Percentiles rank a stretch among this genome's conserved stretches.
These are phyloP conservation scores for Catagonus wagneri DNA, from an alignment of 2,113 vertebrate species.

Conservation along the genomic window DNA sequence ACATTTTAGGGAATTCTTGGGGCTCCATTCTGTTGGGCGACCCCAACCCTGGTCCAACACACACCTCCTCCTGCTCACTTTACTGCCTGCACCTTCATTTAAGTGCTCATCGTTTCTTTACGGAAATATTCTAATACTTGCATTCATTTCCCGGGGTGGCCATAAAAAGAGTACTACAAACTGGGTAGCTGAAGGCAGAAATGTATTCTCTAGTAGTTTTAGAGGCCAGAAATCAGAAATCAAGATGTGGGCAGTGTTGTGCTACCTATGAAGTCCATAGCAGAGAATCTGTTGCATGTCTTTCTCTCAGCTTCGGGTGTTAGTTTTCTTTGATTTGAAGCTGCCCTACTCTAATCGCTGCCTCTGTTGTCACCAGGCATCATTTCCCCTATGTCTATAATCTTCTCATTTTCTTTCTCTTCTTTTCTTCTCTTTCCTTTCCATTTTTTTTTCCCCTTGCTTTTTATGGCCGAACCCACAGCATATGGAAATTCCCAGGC, in stretches of 20 bases:
- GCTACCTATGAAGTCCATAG: neutral
- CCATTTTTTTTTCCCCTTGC: too few species aligned
- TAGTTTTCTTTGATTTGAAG: neutral
- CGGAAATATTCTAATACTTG: neutral
- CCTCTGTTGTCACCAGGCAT: neutral
- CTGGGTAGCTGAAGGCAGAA: neutral
- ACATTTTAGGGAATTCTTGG: neutral
- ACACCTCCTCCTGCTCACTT: neutral
- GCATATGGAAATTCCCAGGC: too few species aligned
- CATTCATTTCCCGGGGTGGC: neutral
- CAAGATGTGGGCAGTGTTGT: neutral
- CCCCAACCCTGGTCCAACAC: rapidly evolving
- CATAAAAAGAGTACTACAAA: neutral
- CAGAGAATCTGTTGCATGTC: neutral
- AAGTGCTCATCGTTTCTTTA: neutral
- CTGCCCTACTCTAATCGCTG: neutral
- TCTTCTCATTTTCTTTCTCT: neutral
- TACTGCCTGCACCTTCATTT: neutral
- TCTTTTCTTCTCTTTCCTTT: too few species aligned
- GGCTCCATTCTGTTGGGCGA: neutral
- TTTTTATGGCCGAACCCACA: too few species aligned
- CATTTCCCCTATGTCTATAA: neutral
- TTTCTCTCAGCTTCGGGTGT: neutral
- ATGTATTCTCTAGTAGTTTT: neutral
- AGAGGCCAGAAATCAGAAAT: neutral